These are phyloP conservation scores for Pholis gunnellus DNA, from an alignment of 2,113 vertebrate species.

Conservation along the genomic window DNA sequence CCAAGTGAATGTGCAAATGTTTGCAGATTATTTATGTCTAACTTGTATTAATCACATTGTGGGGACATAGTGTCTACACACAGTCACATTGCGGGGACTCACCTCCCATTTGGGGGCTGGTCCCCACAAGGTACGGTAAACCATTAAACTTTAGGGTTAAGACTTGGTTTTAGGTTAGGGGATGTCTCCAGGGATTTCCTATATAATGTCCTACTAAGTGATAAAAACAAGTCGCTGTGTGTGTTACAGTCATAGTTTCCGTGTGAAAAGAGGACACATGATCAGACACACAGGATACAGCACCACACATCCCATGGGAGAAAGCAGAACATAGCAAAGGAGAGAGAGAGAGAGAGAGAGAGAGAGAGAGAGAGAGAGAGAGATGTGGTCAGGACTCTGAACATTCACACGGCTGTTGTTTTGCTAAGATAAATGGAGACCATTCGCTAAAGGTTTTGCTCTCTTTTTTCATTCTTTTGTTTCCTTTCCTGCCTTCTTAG, in stretches of 20 bases:
- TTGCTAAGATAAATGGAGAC: constrained; percentile 12
- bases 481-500: neutral
- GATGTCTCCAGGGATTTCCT: neutral
- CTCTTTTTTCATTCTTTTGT: neutral
- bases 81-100: neutral
- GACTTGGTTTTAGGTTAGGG: neutral
- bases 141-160: neutral
- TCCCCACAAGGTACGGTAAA: constrained; percentile 4
- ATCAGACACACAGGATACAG: constrained; percentile 59
- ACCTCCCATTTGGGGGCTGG: neutral
- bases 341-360: neutral
- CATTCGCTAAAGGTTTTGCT: neutral
- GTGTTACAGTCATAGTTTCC: constrained; percentile 53
- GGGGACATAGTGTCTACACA: neutral
- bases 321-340: constrained; percentile 8
- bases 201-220: neutral
- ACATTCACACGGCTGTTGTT: constrained; percentile 24
- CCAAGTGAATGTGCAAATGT: constrained; percentile 6
- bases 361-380: neutral
- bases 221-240: constrained; percentile 11
- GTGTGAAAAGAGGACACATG: constrained; percentile 45
- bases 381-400: constrained; percentile 29
- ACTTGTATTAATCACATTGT: neutral
- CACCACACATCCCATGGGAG: constrained; percentile 64
- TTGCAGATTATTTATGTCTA: neutral